Conservation (phyloP, 2,888 invertebrate species). For the Stenoptilia bipunctidactyla region DNA sequence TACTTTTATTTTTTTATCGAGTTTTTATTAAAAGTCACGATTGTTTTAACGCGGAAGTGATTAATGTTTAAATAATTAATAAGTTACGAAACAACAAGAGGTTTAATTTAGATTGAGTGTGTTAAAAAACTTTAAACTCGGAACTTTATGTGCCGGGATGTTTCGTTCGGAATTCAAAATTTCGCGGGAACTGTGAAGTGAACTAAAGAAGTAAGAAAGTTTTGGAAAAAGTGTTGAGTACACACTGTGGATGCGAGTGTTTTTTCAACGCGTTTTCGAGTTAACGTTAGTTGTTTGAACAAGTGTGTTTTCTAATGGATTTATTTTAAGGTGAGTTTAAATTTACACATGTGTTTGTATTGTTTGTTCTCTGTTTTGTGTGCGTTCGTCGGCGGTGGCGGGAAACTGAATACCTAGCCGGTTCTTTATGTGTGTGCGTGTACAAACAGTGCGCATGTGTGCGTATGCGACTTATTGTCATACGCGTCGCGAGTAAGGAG, state of each 20-base stretch:
- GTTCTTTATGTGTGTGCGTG: constrained; percentile 49
- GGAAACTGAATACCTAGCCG: constrained; percentile 69
- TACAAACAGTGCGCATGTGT: constrained; percentile 50
- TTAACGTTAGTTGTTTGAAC: constrained; percentile 71
- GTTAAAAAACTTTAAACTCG: too few species aligned
- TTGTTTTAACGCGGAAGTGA: constrained; percentile 43
- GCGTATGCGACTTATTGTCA: constrained; percentile 63
- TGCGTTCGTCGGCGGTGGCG: constrained; percentile 67
- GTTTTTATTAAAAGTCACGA: constrained; percentile 44
- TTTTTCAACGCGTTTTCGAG: constrained; percentile 71
- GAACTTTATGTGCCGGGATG: too few species aligned
- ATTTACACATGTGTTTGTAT: constrained; percentile 70
- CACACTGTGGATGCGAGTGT: constrained; percentile 59
- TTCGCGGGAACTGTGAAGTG: constrained; percentile 54
- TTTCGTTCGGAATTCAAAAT: too few species aligned
- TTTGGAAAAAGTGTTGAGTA: constrained; percentile 62
- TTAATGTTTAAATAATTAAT: neutral
- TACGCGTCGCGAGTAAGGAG: constrained; percentile 60
- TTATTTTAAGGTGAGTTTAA: constrained; percentile 72
- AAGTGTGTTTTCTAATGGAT: constrained; percentile 73
- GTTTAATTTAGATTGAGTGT: too few species aligned
- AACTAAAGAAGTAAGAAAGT: constrained; percentile 44
- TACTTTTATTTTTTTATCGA: constrained; percentile 44
- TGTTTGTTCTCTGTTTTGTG: constrained; percentile 65
- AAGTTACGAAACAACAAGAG: too few species aligned